Percentiles rank a stretch among this genome's conserved stretches.
phyloP scores from a whole-genome alignment of 2,888 invertebrate species.

The Spisula solida region DNA sequence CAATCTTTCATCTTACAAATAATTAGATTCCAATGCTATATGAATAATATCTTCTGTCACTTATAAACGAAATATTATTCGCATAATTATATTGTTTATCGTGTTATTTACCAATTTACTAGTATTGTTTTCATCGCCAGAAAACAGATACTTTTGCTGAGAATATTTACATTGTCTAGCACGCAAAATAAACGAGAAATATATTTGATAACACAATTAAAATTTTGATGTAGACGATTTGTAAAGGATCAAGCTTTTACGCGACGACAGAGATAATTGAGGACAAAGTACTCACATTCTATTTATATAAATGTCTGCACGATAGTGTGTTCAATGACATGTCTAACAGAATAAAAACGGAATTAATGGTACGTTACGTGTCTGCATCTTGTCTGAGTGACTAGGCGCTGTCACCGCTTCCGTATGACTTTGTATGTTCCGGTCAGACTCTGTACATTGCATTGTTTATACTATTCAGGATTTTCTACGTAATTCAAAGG shows the following conservation, averaged over 20 bases:
- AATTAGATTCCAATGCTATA: not conserved
- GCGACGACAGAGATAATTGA: not conserved
- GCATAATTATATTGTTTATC: not conserved
- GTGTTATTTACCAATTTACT: not conserved
- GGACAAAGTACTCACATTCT: not conserved
- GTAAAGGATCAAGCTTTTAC: not conserved
- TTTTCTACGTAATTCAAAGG: too few relatives aligned
- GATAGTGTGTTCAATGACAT: too few relatives aligned
- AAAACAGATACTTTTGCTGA: not conserved
- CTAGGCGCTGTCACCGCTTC: too few relatives aligned
- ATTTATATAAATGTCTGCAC: not conserved
- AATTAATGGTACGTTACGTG: too few relatives aligned
- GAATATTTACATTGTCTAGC: not conserved
- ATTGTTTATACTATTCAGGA: too few relatives aligned
- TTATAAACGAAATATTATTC: not conserved
- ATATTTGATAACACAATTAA: not conserved
- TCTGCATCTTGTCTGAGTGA: too few relatives aligned
- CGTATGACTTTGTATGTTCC: too few relatives aligned
- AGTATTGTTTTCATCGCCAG: not conserved
- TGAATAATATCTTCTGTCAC: not conserved
- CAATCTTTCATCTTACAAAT: not conserved
- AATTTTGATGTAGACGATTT: not conserved
- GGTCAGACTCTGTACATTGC: too few relatives aligned
- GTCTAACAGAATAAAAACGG: too few relatives aligned
- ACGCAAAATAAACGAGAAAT: not conserved